phyloP scores from a whole-genome alignment of 2,113 vertebrate species.

The Orcinus orca region DNA sequence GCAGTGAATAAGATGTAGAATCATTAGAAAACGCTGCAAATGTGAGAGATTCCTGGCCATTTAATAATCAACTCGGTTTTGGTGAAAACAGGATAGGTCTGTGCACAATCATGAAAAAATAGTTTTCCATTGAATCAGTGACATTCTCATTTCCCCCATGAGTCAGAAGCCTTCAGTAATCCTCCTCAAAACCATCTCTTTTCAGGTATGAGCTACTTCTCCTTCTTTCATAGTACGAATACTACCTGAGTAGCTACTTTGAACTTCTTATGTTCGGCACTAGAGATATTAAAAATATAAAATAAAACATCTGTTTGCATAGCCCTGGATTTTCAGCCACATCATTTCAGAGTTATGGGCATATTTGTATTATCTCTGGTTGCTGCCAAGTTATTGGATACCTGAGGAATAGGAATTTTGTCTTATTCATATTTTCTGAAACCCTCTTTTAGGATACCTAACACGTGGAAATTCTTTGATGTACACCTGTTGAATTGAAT shows the following conservation, averaged over 20 bases:
- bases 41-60: not conserved
- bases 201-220: not conserved
- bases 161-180: not conserved
- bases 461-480: not conserved
- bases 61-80: not conserved
- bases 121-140: not conserved
- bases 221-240: not conserved
- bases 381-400: not conserved
- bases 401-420: not conserved
- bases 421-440: not conserved
- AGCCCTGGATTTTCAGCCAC: not conserved
- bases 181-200: not conserved
- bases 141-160: not conserved
- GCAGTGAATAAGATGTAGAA: not conserved
- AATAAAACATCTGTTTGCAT: not conserved
- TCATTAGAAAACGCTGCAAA: not conserved
- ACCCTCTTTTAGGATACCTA: not conserved
- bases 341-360: not conserved
- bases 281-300: not conserved
- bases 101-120: not conserved
- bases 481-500: not conserved
- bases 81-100: not conserved
- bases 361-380: not conserved
- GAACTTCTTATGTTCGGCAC: not conserved
- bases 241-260: not conserved